phyloP scores from a whole-genome alignment of 2,797 vertebrate species.

The Neosilurus mollespiculum region DNA sequence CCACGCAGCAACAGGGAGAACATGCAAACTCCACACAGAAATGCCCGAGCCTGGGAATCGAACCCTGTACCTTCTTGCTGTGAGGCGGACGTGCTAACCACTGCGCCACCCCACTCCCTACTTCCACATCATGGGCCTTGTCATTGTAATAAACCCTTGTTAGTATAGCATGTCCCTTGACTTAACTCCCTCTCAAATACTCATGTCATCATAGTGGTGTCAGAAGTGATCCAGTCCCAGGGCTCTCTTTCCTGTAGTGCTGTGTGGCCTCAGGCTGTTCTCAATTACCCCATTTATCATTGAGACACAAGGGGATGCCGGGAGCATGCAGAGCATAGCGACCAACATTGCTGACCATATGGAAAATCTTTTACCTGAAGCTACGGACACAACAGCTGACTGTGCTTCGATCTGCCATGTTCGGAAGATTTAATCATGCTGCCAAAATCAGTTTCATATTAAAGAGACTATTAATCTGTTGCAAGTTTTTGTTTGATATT shows the following conservation, averaged over 20 bases:
- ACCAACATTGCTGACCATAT: slow-evolving; percentile 29
- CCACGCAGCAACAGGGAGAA: no score
- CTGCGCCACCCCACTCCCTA: not conserved
- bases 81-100: no score
- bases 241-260: slow-evolving; percentile 63
- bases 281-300: slow-evolving; percentile 69
- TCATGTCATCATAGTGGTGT: slow-evolving; percentile 60
- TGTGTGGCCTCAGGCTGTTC: slow-evolving; percentile 56
- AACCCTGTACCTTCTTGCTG: no score
- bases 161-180: not conserved
- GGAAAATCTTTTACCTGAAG: slow-evolving; percentile 26
- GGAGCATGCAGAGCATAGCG: slow-evolving; percentile 43
- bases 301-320: slow-evolving; percentile 61
- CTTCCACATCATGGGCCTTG: not conserved
- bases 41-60: no score
- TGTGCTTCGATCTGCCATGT: not conserved
- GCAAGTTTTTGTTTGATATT: not conserved
- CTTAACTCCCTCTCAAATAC: slow-evolving; percentile 32
- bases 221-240: slow-evolving; percentile 70
- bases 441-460: not conserved
- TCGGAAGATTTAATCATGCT: not conserved
- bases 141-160: not conserved
- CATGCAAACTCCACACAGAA: no score
- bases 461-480: not conserved
- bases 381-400: not conserved